Evolutionary conservation across 1,140 invertebrate species (phyloP).

Genomic region (Drosophila takahashii): DNA sequence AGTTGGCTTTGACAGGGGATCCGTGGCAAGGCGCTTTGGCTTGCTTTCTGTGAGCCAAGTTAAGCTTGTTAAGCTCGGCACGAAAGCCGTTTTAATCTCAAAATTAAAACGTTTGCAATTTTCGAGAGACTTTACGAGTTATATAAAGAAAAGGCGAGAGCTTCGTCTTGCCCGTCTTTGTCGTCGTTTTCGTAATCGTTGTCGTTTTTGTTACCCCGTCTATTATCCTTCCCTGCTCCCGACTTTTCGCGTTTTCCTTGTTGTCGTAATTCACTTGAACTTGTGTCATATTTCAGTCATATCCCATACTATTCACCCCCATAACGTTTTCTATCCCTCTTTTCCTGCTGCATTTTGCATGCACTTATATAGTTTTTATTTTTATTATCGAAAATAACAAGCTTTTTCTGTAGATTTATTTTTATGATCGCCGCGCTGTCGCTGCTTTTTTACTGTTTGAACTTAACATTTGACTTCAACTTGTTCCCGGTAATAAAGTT

Average conservation of each 20-base stretch:
- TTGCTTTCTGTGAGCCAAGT: constrained; percentile 67
- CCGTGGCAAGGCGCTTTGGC: constrained; percentile 21
- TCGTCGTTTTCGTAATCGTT: constrained; percentile 36
- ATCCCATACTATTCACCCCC: constrained; percentile 8
- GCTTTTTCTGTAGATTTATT: constrained; percentile 73
- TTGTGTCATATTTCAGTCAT: constrained; percentile 72
- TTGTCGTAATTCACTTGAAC: constrained; percentile 78
- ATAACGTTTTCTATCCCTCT: constrained; percentile 2
- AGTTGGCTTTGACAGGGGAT: constrained; percentile 38
- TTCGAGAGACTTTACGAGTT: constrained; percentile 77
- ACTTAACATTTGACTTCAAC: constrained; percentile 58
- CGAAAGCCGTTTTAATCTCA: constrained; percentile 83
- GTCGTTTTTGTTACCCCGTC: constrained; percentile 28
- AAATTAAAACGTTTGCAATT: constrained; percentile 84
- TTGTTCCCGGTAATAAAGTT: constrained; percentile 51
- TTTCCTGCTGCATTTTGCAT: constrained; percentile 48
- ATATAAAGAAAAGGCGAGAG: constrained; percentile 58
- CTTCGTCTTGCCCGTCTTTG: constrained; percentile 41
- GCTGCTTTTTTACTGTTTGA: constrained; percentile 44
- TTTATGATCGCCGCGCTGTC: constrained; percentile 56
- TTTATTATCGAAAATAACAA: constrained; percentile 79
- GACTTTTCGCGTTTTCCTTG: constrained; percentile 34
- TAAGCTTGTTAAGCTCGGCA: constrained; percentile 80
- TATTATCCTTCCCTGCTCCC: constrained; percentile 12
- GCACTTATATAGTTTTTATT: constrained; percentile 74